Percentiles rank a stretch among this genome's conserved stretches.
Conservation (phyloP, 2,888 invertebrate genomes). For the Chloroclystis v-ata region DNA sequence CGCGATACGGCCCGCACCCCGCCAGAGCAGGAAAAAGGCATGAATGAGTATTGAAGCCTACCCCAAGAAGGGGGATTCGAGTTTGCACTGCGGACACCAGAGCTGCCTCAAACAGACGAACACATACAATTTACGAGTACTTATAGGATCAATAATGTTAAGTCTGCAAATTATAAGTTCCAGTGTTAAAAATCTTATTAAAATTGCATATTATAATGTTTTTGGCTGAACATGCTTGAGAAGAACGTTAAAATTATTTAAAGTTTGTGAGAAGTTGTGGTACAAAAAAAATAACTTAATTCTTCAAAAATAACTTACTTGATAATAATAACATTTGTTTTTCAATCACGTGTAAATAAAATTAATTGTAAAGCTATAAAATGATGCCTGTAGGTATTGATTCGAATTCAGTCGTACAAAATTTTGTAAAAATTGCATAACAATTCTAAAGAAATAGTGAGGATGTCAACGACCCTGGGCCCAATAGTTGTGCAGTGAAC, state of each 20-base stretch:
- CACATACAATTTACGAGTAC: conserved; percentile 47
- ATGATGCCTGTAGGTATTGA: too few species aligned
- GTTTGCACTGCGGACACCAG: conserved; percentile 71
- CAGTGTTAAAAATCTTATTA: not conserved
- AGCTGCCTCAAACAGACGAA: conserved; percentile 62
- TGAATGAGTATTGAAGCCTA: conserved; percentile 77
- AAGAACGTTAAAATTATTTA: too few species aligned
- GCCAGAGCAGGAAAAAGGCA: conserved; percentile 69
- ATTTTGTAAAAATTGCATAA: conserved; percentile 3
- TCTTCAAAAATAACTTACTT: too few species aligned
- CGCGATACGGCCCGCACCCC: conserved; percentile 50
- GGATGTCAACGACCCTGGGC: conserved; percentile 71
- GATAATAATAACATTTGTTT: too few species aligned
- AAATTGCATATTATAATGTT: not conserved
- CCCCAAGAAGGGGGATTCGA: conserved; percentile 75
- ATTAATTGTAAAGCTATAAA: too few species aligned
- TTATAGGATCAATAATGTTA: conserved; percentile 61
- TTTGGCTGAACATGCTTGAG: too few species aligned
- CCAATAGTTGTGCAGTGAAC: conserved; percentile 73
- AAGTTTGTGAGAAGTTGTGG: too few species aligned
- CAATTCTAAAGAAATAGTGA: conserved; percentile 43
- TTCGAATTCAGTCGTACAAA: too few species aligned
- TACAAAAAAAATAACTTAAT: too few species aligned
- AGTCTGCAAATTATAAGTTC: not conserved
- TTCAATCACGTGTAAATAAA: too few species aligned